Base-by-base conservation (phyloP, 23 tunicate genomes). In the Ciona savignyi region DNA sequence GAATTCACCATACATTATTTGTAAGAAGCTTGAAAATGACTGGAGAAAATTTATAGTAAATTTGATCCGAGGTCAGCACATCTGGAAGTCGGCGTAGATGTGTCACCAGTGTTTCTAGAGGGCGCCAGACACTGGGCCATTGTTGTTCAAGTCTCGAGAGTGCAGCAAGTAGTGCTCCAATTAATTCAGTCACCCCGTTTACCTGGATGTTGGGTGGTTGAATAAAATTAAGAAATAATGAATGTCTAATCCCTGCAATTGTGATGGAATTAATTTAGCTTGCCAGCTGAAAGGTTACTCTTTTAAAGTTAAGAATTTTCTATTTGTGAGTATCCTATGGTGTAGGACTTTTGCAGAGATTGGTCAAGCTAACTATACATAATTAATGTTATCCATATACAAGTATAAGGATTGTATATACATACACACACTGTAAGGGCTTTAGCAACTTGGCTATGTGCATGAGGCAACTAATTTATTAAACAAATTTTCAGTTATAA, bases 81-180 rank as follows among this genome's bases (percentile, higher is more conserved):
- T 82, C 93, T 60, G 93, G 93, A 21, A 86, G 77, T 6, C 82
- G 78, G 22, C 82, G 93, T 73, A 86, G 42, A 62, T 86, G 93
- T 0, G 80, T 75, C 2, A 86, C 93, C 1, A 86, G 72, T 29
- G 78, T 70, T 60, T 86, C 93, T 29, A 86, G 72, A 9, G 93
- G 71, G n/a, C 95, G 77, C 95, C 95, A 87, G 0, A 77, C 74
- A 60, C 85, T 73, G 21, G 80, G 75, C 93, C 93, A 86, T 63
- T 74, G 81, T 62, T 79, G 85, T 56, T 87, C 95, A 30, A 87
- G 63, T 4, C 82, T 70, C 23, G 95, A 64, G 6, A 76, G 70
- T 25, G 86, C 78, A 23, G 78, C 35, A 0, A 87, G 74, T 26
- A 87, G 67, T 2, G 95, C 86, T 25, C 73, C 78, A 1, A 76